phyloP scores from a whole-genome alignment of 2,888 invertebrate species.

The Balanococcus diminutus region DNA sequence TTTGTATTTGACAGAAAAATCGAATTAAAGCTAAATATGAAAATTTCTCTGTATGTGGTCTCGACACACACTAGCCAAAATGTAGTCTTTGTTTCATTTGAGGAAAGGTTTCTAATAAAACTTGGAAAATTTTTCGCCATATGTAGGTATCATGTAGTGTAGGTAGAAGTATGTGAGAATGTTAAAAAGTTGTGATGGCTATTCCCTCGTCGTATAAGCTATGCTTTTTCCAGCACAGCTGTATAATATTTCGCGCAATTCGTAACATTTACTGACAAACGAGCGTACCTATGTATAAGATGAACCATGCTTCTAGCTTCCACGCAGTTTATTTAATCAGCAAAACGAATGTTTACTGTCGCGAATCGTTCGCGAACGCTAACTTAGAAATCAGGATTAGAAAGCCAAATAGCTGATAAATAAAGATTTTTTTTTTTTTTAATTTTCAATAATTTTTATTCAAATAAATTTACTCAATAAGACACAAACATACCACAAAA shows the following conservation, averaged over 20 bases:
- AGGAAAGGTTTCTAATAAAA: not conserved
- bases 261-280: conserved; percentile 31
- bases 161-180: not conserved
- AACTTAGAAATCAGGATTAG: too few species aligned
- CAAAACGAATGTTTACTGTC: conserved; percentile 9
- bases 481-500: too few species aligned
- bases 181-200: conserved; percentile 31
- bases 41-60: not conserved
- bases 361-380: too few species aligned
- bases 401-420: too few species aligned
- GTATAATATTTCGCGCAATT: not conserved
- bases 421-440: too few species aligned
- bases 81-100: not conserved
- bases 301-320: not conserved
- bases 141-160: not conserved
- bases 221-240: not conserved
- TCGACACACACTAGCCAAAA: not conserved
- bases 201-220: conserved; percentile 13
- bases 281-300: not conserved
- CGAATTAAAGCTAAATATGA: not conserved
- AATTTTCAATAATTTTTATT: too few species aligned
- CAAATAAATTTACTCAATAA: too few species aligned
- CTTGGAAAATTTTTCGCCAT: not conserved
- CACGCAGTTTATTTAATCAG: conserved; percentile 20
- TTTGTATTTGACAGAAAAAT: conserved; percentile 20